Base-by-base conservation (phyloP, 2,888 invertebrate species). In the Linyphia triangularis region DNA sequence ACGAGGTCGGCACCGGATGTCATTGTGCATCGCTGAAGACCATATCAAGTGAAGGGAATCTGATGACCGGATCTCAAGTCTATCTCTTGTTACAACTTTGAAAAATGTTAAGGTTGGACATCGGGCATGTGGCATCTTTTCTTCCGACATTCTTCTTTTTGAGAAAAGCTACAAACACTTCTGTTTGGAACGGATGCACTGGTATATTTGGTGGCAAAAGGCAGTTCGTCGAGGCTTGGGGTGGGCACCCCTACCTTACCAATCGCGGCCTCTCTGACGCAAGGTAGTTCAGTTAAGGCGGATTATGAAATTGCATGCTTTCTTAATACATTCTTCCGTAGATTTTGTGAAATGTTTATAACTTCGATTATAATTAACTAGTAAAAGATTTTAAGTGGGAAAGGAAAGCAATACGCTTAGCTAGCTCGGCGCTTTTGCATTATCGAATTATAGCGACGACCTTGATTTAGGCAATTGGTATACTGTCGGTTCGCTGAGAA, bases 1-100 rank as follows among this genome's bases (percentile, higher is more conserved):
- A 89, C 90, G 26, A 65, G 89, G 33, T 90, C 90, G 30, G 90
- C 90, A 4, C 90, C 90, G n/a, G 90, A 90, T 67, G 90, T 90
- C 67, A 89, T 90, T 16, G 88, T 90, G 70, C 90, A 90, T 70
- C 90, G 90, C 72, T 90, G 89, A 88, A n/a, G 73, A 59, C 79
- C 86, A 86, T 86, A 86, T 86, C 89, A 78, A 28, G n/a, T 43
- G 24, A 10, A 37, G 16, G 51, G 51, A 24, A 24, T 22, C n/a
- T 28, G n/a, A 51, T 28, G 28, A n/a, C 5, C 51, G 24, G 37
- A n/a, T n/a, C 22, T 13, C 10, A 16, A 22, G 33, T 59, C 33
- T 63, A 22, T 77, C 61, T 61, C 77, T 40, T 13, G 7, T 40
- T 16, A 26, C n/a, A 37, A 28, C 26, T n/a, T 24, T 72, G 13